Evolutionary conservation across 2,888 invertebrate species (phyloP).

Genomic region (Neria commutata): DNA sequence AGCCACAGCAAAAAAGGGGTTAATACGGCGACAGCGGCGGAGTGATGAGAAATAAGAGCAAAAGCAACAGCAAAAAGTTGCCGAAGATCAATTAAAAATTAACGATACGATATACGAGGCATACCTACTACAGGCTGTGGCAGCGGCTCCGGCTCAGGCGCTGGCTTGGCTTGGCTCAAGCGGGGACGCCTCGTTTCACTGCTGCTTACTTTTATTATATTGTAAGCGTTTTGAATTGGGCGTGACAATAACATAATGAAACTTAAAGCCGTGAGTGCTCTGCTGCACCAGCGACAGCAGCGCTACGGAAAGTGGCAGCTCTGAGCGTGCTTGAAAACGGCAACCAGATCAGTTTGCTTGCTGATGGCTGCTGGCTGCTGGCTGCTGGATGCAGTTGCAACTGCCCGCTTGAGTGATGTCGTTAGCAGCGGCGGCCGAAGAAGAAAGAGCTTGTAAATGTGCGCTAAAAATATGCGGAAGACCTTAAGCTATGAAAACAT

Average conservation of each 20-base stretch:
- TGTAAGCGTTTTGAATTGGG: constrained; percentile 43
- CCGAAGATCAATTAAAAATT: constrained; percentile 59
- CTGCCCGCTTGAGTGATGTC: background rate
- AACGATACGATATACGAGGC: constrained; percentile 54
- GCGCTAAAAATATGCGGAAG: constrained; percentile 17
- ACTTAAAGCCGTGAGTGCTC: constrained; percentile 41
- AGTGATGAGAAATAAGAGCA: constrained; percentile 3
- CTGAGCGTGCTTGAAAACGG: background rate
- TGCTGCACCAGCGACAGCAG: constrained; percentile 5
- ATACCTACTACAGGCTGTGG: constrained; percentile 32
- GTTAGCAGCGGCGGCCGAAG: constrained; percentile 11
- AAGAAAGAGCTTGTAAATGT: constrained; percentile 28
- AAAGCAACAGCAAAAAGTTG: constrained; percentile 3
- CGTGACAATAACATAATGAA: constrained; percentile 60
- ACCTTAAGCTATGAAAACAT: constrained; percentile 19
- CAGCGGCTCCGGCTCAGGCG: no score
- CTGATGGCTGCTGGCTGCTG: background rate
- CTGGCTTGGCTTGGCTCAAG: background rate
- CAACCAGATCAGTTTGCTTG: background rate
- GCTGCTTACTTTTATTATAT: background rate
- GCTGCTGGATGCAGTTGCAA: background rate
- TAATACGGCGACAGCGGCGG: no score
- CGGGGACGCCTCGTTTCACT: background rate
- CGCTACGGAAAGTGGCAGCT: background rate
- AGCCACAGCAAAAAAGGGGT: constrained; percentile 2